Percentiles rank a stretch among this genome's conserved stretches.
Conservation (phyloP, 2,113 vertebrate genomes). For the Connochaetes taurinus region DNA sequence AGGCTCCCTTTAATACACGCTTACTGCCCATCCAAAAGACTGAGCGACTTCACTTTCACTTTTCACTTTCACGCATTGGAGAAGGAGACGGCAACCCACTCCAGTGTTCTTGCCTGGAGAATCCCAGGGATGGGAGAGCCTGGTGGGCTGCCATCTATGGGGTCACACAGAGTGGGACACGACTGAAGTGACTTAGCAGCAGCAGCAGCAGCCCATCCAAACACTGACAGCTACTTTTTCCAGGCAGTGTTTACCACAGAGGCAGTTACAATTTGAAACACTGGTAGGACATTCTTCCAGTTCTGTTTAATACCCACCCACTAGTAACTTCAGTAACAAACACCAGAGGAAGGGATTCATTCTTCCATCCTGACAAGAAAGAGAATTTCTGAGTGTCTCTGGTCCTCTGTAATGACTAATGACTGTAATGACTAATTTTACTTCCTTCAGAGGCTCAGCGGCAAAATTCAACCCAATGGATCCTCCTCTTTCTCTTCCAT, state of each 20-base stretch:
- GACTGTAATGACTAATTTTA: neutral
- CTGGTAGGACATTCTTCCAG: neutral
- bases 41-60: too few relatives aligned
- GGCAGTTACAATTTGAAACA: neutral
- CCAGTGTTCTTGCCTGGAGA: too few relatives aligned
- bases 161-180: too few relatives aligned
- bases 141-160: too few relatives aligned
- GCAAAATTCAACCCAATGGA: neutral
- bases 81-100: too few relatives aligned
- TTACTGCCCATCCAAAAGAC: neutral
- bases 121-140: too few relatives aligned
- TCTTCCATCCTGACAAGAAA: neutral
- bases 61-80: too few relatives aligned
- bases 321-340: neutral
- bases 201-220: neutral
- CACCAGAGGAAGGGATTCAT: neutral
- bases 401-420: neutral
- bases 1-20: fast-evolving
- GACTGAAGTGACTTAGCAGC: too few relatives aligned
- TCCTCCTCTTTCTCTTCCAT: too few relatives aligned
- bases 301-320: neutral
- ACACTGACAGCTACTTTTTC: neutral
- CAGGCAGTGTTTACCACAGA: neutral
- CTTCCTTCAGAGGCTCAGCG: neutral
- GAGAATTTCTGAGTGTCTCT: neutral